Evolutionary conservation across 2,113 vertebrate species (phyloP).

Genomic region (Lasiurus borealis): DNA sequence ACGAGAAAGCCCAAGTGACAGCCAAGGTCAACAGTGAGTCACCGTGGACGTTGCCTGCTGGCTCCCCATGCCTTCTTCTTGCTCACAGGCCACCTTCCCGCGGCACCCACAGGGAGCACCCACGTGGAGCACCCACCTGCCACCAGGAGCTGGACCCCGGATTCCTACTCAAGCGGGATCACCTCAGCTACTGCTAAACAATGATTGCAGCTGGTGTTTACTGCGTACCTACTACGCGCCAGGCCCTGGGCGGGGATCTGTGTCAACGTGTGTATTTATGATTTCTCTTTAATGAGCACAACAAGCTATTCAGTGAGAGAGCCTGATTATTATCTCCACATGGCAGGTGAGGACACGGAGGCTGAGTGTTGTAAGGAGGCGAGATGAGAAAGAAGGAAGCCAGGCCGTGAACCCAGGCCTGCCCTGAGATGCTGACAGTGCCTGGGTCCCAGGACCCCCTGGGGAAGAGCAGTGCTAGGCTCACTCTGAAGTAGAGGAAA

Average conservation of each 20-base stretch:
- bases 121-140: rapidly evolving
- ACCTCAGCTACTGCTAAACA: rapidly evolving
- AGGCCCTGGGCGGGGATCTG: not conserved
- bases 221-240: rapidly evolving
- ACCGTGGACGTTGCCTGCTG: not conserved
- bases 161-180: rapidly evolving
- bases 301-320: not conserved
- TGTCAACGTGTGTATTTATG: rapidly evolving
- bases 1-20: not conserved
- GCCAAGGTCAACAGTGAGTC: not conserved
- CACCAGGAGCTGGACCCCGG: rapidly evolving
- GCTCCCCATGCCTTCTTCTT: not conserved
- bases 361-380: not conserved
- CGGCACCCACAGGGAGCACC: not conserved
- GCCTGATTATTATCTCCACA: not conserved
- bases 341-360: not conserved
- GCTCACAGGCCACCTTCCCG: rapidly evolving
- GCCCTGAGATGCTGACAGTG: rapidly evolving
- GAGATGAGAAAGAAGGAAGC: not conserved
- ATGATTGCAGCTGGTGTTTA: rapidly evolving
- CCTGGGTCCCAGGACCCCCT: rapidly evolving
- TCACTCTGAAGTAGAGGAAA: not conserved
- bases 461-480: not conserved
- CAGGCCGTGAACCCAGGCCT: not conserved
- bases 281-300: not conserved